Percentiles rank a stretch among this genome's conserved stretches.
Conservation (phyloP, 2,113 vertebrate genomes). For the Leucosticte australis region DNA sequence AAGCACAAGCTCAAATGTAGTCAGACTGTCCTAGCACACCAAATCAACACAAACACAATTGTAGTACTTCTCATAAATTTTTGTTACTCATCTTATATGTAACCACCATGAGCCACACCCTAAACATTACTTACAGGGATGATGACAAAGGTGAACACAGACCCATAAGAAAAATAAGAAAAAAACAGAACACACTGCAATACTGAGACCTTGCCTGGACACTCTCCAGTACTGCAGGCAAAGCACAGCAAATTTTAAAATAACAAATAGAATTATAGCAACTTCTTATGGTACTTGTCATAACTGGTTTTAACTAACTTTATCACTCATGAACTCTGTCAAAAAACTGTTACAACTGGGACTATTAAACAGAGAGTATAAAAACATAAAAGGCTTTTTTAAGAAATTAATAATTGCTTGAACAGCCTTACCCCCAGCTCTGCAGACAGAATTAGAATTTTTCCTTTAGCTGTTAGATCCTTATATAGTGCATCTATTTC, state of each 20-base stretch:
- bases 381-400: not conserved
- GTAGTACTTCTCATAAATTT: not conserved
- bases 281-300: not conserved
- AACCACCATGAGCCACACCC: not conserved
- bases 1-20: not conserved
- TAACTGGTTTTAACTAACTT: not conserved
- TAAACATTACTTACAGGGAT: not conserved
- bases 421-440: constrained; percentile 85
- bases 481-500: constrained; percentile 97
- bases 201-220: not conserved
- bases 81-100: not conserved
- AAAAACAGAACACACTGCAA: not conserved
- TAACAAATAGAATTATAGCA: not conserved
- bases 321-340: not conserved
- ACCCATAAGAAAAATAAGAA: not conserved
- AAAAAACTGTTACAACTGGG: not conserved
- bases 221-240: not conserved
- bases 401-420: not conserved
- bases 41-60: not conserved
- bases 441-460: constrained; percentile 89
- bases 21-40: not conserved
- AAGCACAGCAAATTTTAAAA: not conserved
- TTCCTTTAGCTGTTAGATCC: constrained; percentile 94
- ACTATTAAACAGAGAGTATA: not conserved
- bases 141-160: not conserved